Evolutionary conservation across 2,797 vertebrate genomes (phyloP), one percentile per base, ranked within the genome.

Genomic region (Caiman crocodilus): DNA sequence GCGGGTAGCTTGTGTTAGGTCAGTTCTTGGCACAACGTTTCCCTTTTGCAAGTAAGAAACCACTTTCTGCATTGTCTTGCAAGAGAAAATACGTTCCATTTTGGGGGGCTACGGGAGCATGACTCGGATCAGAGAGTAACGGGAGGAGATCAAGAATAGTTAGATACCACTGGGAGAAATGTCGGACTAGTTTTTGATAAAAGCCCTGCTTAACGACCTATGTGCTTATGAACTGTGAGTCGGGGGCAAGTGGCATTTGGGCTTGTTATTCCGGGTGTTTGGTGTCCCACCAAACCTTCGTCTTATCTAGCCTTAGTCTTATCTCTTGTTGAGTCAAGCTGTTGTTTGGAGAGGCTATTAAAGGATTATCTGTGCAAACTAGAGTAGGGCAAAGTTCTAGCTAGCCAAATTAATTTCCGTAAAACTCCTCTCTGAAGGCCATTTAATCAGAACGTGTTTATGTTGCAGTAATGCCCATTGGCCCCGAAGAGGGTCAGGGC

Each of bases 141-240:
- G 5, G 65, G 20, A 69, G 18, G 17, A 6, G 86, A 89, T 95
- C 95, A 94, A 89, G 78, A 32, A 14, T 63, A 92, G 79, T n/a
- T 1, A 92, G 95, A 96, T 5, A 58, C 79, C 90, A 1, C 78
- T 91, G 88, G 84, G 74, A 69, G 90, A 65, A 91, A 93, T 94
- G 91, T 94, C 86, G 94, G 93, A 94, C 93, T 95, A 94, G 91
- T 23, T 0, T 12, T 94, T 90, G 92, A 50, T 64, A 85, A 89
- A 88, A 92, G 5, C 93, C 10, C 71, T 94, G 93, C 85, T 64
- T 87, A 84, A 83, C 28, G 90, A 77, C 7, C 84, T 87, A 50
- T 14, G 84, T 32, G 87, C 93, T 56, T n/a, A 69, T 89, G 95
- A 92, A 92, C 4, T 88, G 87, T 85, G 87, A 64, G 81, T 10